Conservation (phyloP, 2,113 vertebrate genomes). For the Scomber scombrus region DNA sequence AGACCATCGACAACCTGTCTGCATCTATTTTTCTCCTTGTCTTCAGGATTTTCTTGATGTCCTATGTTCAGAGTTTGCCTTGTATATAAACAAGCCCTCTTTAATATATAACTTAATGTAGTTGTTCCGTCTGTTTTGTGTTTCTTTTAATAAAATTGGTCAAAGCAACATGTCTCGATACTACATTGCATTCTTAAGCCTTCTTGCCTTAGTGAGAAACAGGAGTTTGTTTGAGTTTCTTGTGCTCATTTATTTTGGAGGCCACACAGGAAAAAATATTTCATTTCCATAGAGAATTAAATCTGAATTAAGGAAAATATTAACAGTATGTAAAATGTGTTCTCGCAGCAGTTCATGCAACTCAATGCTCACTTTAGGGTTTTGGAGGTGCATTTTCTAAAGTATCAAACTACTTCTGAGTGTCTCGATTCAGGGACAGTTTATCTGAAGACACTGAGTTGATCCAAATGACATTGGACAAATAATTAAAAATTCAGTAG, state of each 20-base stretch:
- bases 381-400: too few relatives aligned
- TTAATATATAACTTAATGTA: conserved; percentile 69
- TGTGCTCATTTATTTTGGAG: too few relatives aligned
- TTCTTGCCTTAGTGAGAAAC: not conserved
- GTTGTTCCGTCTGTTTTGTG: conserved; percentile 45
- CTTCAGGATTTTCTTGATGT: conserved; percentile 2
- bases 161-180: conserved; percentile 18
- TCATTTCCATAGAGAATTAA: not conserved
- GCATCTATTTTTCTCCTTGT: conserved; percentile 2
- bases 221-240: too few relatives aligned
- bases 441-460: not conserved
- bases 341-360: not conserved
- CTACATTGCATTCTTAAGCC: not conserved
- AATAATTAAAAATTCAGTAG: not conserved
- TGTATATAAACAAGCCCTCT: conserved; percentile 65
- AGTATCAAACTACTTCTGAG: too few relatives aligned
- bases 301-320: too few relatives aligned
- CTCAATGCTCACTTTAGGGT: not conserved
- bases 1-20: conserved; percentile 3
- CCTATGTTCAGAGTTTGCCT: conserved; percentile 18
- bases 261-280: not conserved
- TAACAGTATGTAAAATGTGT: not conserved
- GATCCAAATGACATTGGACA: not conserved
- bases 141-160: conserved; percentile 72
- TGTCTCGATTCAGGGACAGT: not conserved